Percentiles rank a stretch among this genome's conserved stretches.
Evolutionary conservation across 2,888 invertebrate genomes (phyloP).

Genomic region (Drosophila maculinotata): DNA sequence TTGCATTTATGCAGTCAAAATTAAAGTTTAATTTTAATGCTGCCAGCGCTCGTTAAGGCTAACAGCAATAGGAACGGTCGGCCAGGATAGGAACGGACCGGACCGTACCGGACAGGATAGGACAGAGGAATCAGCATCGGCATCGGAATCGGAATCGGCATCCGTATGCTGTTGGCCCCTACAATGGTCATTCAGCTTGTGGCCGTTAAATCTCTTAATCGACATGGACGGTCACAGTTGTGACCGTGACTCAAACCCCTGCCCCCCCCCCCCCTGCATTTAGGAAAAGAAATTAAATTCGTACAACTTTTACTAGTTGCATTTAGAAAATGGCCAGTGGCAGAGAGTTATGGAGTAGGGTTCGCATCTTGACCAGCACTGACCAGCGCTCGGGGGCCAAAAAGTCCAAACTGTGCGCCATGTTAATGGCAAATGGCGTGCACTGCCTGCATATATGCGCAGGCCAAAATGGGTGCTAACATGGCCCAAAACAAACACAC

Average conservation of each 20-base stretch:
- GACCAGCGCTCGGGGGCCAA: slow-evolving; percentile 17
- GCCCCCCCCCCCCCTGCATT: too few species aligned
- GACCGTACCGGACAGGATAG: too few species aligned
- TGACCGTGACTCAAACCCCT: too few species aligned
- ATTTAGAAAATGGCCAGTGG: slow-evolving; percentile 51
- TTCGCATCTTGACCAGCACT: slow-evolving; percentile 39
- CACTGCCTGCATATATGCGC: slow-evolving; percentile 27
- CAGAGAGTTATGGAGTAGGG: neutral
- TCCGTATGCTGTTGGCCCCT: slow-evolving; percentile 18
- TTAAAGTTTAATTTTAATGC: slow-evolving; percentile 66
- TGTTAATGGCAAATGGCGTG: slow-evolving; percentile 65
- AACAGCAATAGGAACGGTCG: neutral
- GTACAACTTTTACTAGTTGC: slow-evolving; percentile 70
- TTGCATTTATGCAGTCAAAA: slow-evolving; percentile 37
- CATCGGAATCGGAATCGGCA: slow-evolving; percentile 12
- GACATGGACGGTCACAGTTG: slow-evolving; percentile 71
- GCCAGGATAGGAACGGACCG: too few species aligned
- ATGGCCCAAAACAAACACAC: slow-evolving; percentile 23
- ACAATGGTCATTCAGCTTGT: slow-evolving; percentile 31
- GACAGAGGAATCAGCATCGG: neutral
- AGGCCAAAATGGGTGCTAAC: slow-evolving; percentile 60
- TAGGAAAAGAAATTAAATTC: slow-evolving; percentile 53
- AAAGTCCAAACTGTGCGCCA: slow-evolving; percentile 67
- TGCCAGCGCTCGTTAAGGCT: slow-evolving; percentile 19
- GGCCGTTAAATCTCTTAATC: slow-evolving; percentile 75